Evolutionary conservation across 2,888 invertebrate species (phyloP), one percentile per base, ranked within the genome.

Genomic region (Spodoptera picta): DNA sequence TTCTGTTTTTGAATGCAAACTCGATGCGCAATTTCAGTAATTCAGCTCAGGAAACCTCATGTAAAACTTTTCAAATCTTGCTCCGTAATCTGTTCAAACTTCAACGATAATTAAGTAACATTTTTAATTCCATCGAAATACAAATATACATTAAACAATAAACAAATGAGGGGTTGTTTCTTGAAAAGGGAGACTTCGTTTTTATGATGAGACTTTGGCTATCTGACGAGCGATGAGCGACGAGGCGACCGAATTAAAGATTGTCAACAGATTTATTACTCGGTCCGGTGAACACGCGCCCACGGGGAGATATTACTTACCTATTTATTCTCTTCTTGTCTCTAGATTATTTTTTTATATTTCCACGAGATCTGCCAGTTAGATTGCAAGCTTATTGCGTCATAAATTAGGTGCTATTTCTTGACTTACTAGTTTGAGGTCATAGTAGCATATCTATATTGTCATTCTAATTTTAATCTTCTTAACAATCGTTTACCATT

Each of bases 181-280:
- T 73, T 73, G 65, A 71, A 71, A 66, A 79, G 78, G 80, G 79
- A 83, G 81, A 85, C 79, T 81, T 82, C 77, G 82, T 87, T 89
- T 89, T 88, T 86, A 87, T 88, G 85, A 86, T 80, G 86, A 86
- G 81, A 73, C 79, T 79, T 78, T 75, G 79, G 82, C 79, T 75
- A 79, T 81, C 83, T 87, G 86, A 84, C 86, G 83, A 70, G 56
- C 50, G 50, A 24, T 51, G 73, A 45, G 56, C 68, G 67, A 44
- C 63, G 57, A 81, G 84, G 85, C 84, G 85, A 83, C 86, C 85
- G 89, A 93, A 93, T 93, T 93, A 94, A 92, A 92, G 92, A 92
- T 91, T 92, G 93, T 92, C 94, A 94, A 93, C 94, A 93, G 90
- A 91, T 93, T 94, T 93, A 93, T 93, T 93, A 94, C 85, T 86